Evolutionary conservation across 2,113 vertebrate genomes (phyloP).

Genomic region (Chaetops frenatus): DNA sequence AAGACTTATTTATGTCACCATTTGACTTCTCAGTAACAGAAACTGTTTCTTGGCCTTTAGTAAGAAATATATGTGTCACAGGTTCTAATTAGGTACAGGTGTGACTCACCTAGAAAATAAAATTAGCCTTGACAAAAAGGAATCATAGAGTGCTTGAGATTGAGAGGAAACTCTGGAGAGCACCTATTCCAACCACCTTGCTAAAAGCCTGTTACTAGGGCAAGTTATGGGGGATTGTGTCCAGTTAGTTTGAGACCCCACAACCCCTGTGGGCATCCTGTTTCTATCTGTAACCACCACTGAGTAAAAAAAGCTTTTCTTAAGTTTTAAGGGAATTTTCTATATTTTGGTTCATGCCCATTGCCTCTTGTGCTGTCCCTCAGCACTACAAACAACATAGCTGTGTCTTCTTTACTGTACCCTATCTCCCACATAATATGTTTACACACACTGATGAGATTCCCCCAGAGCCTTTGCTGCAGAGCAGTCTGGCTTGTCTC

Average conservation of each 20-base stretch:
- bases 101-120: neutral
- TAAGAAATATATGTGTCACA: neutral
- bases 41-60: neutral
- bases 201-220: neutral
- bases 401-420: neutral
- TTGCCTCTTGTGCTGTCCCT: neutral
- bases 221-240: neutral
- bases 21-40: neutral
- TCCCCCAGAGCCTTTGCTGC: neutral
- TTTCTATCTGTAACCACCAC: neutral
- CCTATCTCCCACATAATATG: neutral
- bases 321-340: neutral
- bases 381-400: rapidly evolving
- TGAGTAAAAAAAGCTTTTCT: neutral
- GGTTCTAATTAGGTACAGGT: neutral
- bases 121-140: neutral
- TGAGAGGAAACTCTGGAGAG: neutral
- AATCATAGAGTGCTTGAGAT: neutral
- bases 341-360: neutral
- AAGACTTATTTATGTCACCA: neutral
- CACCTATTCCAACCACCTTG: neutral
- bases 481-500: neutral
- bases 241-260: neutral
- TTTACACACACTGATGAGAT: neutral
- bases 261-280: neutral